A percentile compares a stretch with the other conserved stretches of the same genome.
Evolutionary conservation across 2,113 vertebrate species (phyloP).

Genomic region (Rhipidura dahli): DNA sequence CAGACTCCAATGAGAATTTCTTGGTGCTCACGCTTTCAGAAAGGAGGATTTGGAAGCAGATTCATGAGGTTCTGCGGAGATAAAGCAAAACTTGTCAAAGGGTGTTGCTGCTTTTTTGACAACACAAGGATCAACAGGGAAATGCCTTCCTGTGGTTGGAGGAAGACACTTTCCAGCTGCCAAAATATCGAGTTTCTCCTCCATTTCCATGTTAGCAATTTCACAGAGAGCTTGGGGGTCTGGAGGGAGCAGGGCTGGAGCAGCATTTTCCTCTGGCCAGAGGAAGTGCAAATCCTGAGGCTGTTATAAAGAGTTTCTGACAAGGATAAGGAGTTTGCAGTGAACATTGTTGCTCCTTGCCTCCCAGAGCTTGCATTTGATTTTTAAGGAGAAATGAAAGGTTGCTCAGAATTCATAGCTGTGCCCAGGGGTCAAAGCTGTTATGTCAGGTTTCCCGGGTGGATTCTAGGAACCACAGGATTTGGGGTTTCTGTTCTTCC

Average conservation of each 20-base stretch:
- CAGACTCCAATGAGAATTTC: not conserved
- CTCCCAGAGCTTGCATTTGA: not conserved
- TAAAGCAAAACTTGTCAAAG: not conserved
- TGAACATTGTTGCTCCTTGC: not conserved
- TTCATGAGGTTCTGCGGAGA: not conserved
- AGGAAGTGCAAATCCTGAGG: not conserved
- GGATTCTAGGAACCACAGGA: not conserved
- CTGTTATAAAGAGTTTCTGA: not conserved
- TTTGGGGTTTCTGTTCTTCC: not conserved
- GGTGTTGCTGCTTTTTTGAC: not conserved
- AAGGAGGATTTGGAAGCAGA: not conserved
- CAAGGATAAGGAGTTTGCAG: not conserved
- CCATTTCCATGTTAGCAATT: not conserved
- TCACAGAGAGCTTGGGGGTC: not conserved
- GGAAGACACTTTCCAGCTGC: not conserved
- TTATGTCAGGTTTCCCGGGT: not conserved
- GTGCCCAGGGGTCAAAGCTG: not conserved
- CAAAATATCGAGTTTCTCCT: not conserved
- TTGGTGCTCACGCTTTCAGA: not conserved
- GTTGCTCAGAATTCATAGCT: not conserved
- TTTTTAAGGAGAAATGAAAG: constrained; percentile 14
- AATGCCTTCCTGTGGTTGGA: not conserved
- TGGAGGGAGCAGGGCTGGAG: not conserved
- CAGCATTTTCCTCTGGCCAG: not conserved
- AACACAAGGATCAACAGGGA: not conserved